These are phyloP conservation scores for Margarornis squamiger DNA, from an alignment of 2,797 vertebrate genomes.

Conservation along the genomic window DNA sequence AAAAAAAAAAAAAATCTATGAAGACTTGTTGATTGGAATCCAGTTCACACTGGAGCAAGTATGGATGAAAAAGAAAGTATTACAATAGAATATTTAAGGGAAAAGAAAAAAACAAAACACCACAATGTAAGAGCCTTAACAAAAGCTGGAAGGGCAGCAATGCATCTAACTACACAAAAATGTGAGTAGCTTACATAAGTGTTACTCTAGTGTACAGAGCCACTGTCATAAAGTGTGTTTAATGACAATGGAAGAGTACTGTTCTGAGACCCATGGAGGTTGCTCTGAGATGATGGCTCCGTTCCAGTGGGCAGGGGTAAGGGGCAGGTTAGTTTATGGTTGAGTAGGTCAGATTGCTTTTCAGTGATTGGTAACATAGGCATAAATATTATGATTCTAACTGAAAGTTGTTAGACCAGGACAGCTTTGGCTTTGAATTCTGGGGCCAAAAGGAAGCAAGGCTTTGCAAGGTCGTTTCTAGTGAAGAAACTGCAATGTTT, in stretches of 20 bases:
- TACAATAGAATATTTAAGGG: neutral
- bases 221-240: constrained; percentile 1
- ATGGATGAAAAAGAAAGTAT: neutral
- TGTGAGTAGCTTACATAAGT: neutral
- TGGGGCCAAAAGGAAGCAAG: neutral
- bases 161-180: neutral
- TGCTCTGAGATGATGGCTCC: neutral
- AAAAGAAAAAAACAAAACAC: neutral
- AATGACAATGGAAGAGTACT: neutral
- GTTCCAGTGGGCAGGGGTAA: neutral
- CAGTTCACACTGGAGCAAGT: neutral
- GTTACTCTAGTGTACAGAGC: neutral
- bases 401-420: neutral
- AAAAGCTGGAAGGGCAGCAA: neutral
- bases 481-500: neutral
- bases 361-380: neutral
- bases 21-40: neutral
- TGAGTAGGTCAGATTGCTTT: neutral
- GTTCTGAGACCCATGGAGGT: neutral
- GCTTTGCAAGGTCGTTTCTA: neutral
- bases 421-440: neutral
- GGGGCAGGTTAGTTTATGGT: neutral
- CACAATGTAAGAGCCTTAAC: neutral
- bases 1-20: neutral
- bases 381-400: neutral